Conservation (phyloP, 2,888 invertebrate species). For the Lacanobia oleracea region DNA sequence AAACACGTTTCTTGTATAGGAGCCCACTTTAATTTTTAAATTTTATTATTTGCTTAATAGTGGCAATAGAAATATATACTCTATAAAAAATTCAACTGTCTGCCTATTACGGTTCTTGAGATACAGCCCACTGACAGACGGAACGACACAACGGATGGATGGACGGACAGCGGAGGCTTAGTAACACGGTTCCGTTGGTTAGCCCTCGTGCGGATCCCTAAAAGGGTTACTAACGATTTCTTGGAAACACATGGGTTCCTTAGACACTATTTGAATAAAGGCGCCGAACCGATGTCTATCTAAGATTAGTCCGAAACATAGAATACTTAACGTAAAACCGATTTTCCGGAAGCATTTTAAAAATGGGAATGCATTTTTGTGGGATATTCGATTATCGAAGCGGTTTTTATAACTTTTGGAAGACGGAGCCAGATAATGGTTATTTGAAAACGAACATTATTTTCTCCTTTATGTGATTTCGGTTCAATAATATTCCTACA, state of each 20-base stretch:
- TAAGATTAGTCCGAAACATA: constrained; percentile 56
- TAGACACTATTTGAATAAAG: constrained; percentile 47
- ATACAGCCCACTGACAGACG: too few relatives aligned
- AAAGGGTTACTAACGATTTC: constrained; percentile 44
- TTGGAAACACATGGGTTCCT: constrained; percentile 32
- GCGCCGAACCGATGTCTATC: constrained; percentile 55
- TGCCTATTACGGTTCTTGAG: too few relatives aligned
- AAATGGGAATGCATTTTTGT: constrained; percentile 33
- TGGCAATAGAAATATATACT: too few relatives aligned
- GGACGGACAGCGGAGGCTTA: too few relatives aligned
- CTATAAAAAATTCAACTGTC: too few relatives aligned
- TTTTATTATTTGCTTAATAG: too few relatives aligned
- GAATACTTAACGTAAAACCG: constrained; percentile 42
- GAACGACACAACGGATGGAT: too few relatives aligned
- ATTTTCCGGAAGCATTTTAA: constrained; percentile 43
- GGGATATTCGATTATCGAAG: constrained; percentile 21
- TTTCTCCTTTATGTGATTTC: neutral
- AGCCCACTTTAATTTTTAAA: too few relatives aligned
- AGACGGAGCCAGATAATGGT: constrained; percentile 9
- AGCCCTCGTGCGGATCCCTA: too few relatives aligned
- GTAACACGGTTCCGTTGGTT: too few relatives aligned
- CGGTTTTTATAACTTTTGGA: constrained; percentile 24
- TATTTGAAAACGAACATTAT: constrained; percentile 7
- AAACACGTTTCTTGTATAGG: too few relatives aligned
- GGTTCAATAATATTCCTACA: neutral